Evolutionary conservation across 2,888 invertebrate species (phyloP).

Genomic region (Pachycephus smyrnensis): DNA sequence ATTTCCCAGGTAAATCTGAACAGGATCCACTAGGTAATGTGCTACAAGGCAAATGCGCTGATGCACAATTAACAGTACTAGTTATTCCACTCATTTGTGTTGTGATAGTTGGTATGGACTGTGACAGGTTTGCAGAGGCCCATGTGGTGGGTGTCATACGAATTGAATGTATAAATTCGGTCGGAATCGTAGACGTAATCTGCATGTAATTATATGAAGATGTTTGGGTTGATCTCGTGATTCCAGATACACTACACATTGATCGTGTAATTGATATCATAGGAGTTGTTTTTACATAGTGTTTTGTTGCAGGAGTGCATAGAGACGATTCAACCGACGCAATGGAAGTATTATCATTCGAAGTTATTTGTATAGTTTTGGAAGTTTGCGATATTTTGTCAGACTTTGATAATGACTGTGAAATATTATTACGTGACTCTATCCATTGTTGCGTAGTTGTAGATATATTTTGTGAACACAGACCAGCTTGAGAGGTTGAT

Average conservation of each 20-base stretch:
- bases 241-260: background rate
- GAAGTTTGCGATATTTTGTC: background rate
- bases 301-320: background rate
- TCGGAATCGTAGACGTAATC: background rate
- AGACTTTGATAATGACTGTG: background rate
- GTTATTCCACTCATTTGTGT: background rate
- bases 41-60: too few relatives aligned
- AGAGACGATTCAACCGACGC: background rate
- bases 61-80: too few relatives aligned
- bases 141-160: background rate
- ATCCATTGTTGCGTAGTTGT: background rate
- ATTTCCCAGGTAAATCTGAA: background rate
- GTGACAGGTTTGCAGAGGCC: background rate
- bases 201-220: background rate
- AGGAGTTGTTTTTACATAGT: background rate
- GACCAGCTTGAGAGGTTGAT: background rate
- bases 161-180: background rate
- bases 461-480: background rate
- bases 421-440: background rate
- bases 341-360: background rate
- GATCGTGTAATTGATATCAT: background rate
- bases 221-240: background rate
- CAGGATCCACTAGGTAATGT: background rate
- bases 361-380: background rate
- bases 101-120: background rate